Base-by-base conservation (phyloP, 1,140 invertebrate genomes). In the Frieseomelitta varia region DNA sequence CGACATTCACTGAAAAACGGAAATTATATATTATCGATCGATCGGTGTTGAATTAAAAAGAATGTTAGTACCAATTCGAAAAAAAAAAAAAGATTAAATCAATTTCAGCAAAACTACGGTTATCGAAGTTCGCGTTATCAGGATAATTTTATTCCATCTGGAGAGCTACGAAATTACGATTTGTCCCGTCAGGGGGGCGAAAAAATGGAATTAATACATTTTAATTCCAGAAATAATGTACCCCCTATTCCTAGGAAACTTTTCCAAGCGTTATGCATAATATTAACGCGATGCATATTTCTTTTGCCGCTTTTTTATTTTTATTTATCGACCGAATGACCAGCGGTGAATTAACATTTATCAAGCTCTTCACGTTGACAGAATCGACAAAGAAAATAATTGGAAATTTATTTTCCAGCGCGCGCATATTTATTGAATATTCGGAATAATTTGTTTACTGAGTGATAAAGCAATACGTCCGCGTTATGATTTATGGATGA, bases 391-490 rank as follows among this genome's bases (percentile, higher is more conserved):
- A 77, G 21, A 34, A 69, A 83, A 83, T 83, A 69, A 83, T 83
- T 83, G 80, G 51, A 55, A 63, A 77, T 77, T 83, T 77, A 58
- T 83, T 83, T 68, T 83, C 74, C 30, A 55, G 24, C 47, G 47
- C 12, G 34, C 39, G 12, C 34, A 53, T 47, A 72, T 76, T 77
- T 83, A 83, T 77, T 69, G 65, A 68, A 76, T 76, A 67, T 69
- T 53, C 81, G 34, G 71, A 71, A 56, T 83, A 78, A 83, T 77
- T 78, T 51, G 74, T 47, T 34, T 47, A 56, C 34, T 17, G 53
- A 68, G 68, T 76, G 63, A 77, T 56, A 77, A 82, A 76, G 53
- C 68, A 76, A 68, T 56, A 53, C 56, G 79, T 81, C 58, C 71
- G 27, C n/a, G 65, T 79, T 39, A 68, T 79, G 77, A 79, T 79